These are phyloP conservation scores for Polymixis lichenea DNA, from an alignment of 2,888 invertebrate genomes.

Conservation along the genomic window DNA sequence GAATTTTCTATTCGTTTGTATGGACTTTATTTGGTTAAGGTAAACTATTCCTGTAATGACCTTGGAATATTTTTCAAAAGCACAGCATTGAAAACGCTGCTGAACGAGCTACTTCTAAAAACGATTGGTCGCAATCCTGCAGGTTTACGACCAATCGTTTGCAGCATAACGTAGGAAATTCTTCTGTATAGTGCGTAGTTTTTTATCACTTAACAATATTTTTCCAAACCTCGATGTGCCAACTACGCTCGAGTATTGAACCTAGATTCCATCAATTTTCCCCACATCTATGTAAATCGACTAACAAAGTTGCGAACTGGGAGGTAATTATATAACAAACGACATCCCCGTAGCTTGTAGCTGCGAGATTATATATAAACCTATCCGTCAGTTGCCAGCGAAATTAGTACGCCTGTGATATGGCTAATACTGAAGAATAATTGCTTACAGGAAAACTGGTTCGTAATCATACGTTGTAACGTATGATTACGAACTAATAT, in stretches of 20 bases:
- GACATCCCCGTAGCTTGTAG: slow-evolving; percentile 67
- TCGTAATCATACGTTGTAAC: slow-evolving; percentile 4
- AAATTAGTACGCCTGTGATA: slow-evolving; percentile 55
- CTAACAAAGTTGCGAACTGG: slow-evolving; percentile 70
- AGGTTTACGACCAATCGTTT: neutral
- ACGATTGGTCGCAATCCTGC: too few relatives aligned
- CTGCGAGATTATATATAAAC: slow-evolving; percentile 63
- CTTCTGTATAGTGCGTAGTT: too few relatives aligned
- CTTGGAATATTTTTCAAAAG: neutral
- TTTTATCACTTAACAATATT: neutral
- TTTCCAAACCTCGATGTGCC: neutral
- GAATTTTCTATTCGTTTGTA: neutral
- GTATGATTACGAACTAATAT: too few relatives aligned
- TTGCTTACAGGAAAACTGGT: neutral
- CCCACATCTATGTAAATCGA: slow-evolving; percentile 39
- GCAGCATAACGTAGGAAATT: neutral
- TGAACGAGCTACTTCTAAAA: too few relatives aligned
- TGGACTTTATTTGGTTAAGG: neutral
- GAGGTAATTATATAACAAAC: slow-evolving; percentile 76
- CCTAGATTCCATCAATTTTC: neutral
- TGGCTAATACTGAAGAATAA: slow-evolving; percentile 44
- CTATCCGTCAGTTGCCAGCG: slow-evolving; percentile 53
- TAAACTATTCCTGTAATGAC: neutral
- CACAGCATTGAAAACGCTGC: too few relatives aligned
- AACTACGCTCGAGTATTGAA: neutral